These are phyloP conservation scores for Azemiops feae DNA, from an alignment of 2,113 vertebrate species.

Conservation along the genomic window DNA sequence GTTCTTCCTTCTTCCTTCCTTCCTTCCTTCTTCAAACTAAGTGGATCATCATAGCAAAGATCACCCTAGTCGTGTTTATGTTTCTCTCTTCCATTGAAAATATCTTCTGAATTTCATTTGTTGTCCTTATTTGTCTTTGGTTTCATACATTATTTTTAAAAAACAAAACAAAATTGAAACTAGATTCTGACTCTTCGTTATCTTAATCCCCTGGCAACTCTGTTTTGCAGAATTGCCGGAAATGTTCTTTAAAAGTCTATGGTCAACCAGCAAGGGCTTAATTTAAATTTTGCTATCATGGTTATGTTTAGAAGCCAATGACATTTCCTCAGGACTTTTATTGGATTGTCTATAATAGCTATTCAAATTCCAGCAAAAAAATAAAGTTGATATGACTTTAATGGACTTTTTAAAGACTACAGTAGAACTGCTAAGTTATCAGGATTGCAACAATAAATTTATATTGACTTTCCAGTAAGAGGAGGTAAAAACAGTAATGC, in stretches of 20 bases:
- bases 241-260: neutral
- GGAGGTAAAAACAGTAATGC: neutral
- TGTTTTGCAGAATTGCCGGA: constrained; percentile 21
- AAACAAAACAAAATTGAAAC: constrained; percentile 18
- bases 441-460: neutral
- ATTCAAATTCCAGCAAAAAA: neutral
- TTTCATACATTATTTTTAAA: constrained; percentile 39
- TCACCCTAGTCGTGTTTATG: neutral
- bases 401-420: neutral
- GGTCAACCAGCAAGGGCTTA: neutral
- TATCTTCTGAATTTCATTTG: constrained; percentile 22
- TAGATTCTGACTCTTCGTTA: neutral
- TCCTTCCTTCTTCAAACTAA: constrained; percentile 18
- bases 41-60: constrained; percentile 16
- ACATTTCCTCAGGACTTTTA: neutral
- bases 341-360: neutral
- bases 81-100: neutral
- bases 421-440: neutral
- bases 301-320: neutral
- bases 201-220: constrained; percentile 21
- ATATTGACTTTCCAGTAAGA: neutral
- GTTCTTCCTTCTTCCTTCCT: constrained; percentile 3
- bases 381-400: neutral
- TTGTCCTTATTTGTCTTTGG: constrained; percentile 41
- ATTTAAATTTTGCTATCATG: neutral